These are phyloP conservation scores for Micropterix aruncella DNA, from an alignment of 2,888 invertebrate species.

Conservation along the genomic window DNA sequence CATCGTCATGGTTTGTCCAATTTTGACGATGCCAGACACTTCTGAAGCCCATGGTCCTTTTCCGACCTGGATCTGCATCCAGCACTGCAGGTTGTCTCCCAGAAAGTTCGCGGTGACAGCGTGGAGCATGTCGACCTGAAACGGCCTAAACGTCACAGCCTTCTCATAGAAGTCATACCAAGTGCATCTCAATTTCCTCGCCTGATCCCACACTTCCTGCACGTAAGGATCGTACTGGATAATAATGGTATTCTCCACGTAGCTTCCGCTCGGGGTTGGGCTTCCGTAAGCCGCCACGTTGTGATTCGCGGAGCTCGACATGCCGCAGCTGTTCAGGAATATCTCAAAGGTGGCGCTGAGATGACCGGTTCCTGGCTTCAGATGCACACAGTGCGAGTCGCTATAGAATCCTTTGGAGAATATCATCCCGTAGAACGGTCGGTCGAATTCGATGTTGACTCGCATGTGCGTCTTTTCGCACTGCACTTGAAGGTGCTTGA, in stretches of 20 bases:
- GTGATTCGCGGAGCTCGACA: conserved; percentile 86
- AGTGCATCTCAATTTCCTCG: conserved; percentile 80
- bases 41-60: conserved; percentile 97
- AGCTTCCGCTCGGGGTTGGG: conserved; percentile 83
- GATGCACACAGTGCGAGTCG: conserved; percentile 80
- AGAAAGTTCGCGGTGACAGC: conserved; percentile 92
- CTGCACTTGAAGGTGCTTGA: conserved; percentile 86
- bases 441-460: conserved; percentile 88
- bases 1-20: conserved; percentile 96
- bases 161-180: conserved; percentile 97
- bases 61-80: conserved; percentile 96
- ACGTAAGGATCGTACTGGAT: conserved; percentile 92
- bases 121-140: conserved; percentile 92
- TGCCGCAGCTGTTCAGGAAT: conserved; percentile 84
- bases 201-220: conserved; percentile 93
- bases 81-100: conserved; percentile 89
- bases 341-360: conserved; percentile 88
- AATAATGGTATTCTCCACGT: conserved; percentile 89
- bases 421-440: conserved; percentile 92
- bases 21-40: conserved; percentile 90
- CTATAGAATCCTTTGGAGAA: conserved; percentile 91
- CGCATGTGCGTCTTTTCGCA: conserved; percentile 94
- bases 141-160: conserved; percentile 86
- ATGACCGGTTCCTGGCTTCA: conserved; percentile 83
- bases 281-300: conserved; percentile 73